A percentile compares a stretch with the other conserved stretches of the same genome.
phyloP scores from a whole-genome alignment of 2,797 vertebrate species.

The Chaetophractus vellerosus region DNA sequence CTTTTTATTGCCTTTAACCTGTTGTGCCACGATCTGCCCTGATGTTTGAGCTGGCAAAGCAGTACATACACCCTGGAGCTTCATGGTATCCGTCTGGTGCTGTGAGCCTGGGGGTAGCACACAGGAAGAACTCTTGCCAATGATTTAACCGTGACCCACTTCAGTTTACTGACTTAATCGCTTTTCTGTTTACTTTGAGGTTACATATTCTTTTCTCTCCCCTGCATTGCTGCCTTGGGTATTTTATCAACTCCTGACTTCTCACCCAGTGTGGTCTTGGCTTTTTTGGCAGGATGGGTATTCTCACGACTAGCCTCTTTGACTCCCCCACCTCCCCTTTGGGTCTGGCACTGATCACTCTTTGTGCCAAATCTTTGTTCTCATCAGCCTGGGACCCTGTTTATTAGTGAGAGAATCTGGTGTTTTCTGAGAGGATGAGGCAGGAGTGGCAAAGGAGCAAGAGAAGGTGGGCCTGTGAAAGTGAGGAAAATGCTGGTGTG shows the following conservation, averaged over 20 bases:
- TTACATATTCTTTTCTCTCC: neutral
- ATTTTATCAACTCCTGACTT: neutral
- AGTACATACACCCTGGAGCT: rapidly evolving
- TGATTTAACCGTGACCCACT: neutral
- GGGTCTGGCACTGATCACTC: neutral
- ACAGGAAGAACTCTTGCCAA: neutral
- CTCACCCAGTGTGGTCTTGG: neutral
- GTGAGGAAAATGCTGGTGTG: neutral
- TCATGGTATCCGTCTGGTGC: neutral
- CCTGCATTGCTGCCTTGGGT: neutral
- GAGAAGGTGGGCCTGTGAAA: neutral
- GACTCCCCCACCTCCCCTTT: neutral
- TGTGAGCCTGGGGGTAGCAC: neutral
- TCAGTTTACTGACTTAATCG: neutral
- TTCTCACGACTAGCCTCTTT: neutral
- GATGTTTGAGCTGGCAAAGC: neutral
- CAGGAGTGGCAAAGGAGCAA: neutral
- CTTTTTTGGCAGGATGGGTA: neutral
- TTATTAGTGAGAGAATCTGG: neutral
- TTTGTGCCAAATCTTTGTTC: neutral
- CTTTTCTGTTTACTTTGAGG: neutral
- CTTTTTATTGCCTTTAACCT: neutral
- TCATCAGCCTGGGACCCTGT: neutral
- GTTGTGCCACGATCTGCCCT: neutral
- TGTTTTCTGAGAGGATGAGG: neutral